Evolutionary conservation across 2,888 invertebrate genomes (phyloP).

Genomic region (Aspidiotus rigidus): DNA sequence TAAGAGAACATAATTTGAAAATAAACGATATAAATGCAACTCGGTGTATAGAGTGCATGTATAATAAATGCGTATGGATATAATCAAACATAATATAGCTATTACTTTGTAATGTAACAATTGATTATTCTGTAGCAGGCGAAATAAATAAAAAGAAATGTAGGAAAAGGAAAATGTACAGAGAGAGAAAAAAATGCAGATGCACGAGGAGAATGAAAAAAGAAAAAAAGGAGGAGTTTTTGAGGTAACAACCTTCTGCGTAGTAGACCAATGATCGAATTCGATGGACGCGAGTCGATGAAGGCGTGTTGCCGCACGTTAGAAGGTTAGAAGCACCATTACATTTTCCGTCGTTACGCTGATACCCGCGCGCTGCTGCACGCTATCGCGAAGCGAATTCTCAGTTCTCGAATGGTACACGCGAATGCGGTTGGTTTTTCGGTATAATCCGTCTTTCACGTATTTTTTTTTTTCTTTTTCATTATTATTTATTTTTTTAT

Average conservation of each 20-base stretch:
- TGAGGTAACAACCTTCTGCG: slow-evolving; percentile 18
- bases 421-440: slow-evolving; percentile 5
- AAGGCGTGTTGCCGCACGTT: slow-evolving; percentile 18
- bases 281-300: slow-evolving; percentile 9
- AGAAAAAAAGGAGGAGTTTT: slow-evolving; percentile 30
- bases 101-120: no score
- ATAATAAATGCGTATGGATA: no score
- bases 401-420: slow-evolving; percentile 25
- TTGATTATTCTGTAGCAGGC: not conserved
- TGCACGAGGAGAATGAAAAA: slow-evolving; percentile 2
- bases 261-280: slow-evolving; percentile 22
- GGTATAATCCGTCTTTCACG: not conserved
- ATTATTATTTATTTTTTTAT: not conserved
- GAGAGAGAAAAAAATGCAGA: slow-evolving; percentile 3
- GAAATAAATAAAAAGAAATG: not conserved
- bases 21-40: no score
- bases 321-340: slow-evolving; percentile 32
- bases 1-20: no score
- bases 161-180: not conserved
- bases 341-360: slow-evolving; percentile 6
- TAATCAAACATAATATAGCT: no score
- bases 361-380: slow-evolving; percentile 17
- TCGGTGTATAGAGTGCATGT: no score
- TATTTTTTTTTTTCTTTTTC: slow-evolving; percentile 1
- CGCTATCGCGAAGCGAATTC: slow-evolving; percentile 24